Evolutionary conservation across 1,140 invertebrate genomes (phyloP).

Genomic region (Zaprionus taronus): DNA sequence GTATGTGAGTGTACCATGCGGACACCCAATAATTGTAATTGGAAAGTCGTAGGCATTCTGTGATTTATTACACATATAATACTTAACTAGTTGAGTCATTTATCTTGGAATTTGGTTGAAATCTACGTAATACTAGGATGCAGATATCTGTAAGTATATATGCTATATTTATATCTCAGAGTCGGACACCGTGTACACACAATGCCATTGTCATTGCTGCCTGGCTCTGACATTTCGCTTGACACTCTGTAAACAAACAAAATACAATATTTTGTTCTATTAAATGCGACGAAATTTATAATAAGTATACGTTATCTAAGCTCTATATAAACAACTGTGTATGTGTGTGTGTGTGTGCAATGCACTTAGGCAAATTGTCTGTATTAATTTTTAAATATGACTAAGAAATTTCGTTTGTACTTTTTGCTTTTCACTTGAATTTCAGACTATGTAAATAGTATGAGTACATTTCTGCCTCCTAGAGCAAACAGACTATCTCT

Average conservation of each 20-base stretch:
- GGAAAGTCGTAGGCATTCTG: not conserved
- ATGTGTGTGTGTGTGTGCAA: slow-evolving; percentile 23
- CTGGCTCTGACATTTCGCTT: slow-evolving; percentile 51
- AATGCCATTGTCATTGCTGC: slow-evolving; percentile 57
- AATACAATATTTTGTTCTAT: slow-evolving; percentile 57
- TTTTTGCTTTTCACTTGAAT: not conserved
- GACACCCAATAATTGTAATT: slow-evolving; percentile 3
- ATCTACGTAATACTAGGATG: slow-evolving; percentile 1
- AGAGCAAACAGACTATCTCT: not conserved
- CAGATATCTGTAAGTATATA: slow-evolving; percentile 1
- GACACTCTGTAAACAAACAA: slow-evolving; percentile 66
- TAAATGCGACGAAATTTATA: slow-evolving; percentile 64
- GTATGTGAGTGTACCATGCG: not conserved
- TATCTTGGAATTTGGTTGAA: slow-evolving; percentile 2
- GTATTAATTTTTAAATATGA: slow-evolving; percentile 22
- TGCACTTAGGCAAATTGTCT: slow-evolving; percentile 54
- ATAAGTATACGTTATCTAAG: slow-evolving; percentile 65
- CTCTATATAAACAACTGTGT: slow-evolving; percentile 23
- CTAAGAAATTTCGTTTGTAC: not conserved
- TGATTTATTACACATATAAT: slow-evolving; percentile 10
- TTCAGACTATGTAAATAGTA: not conserved
- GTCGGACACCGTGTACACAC: slow-evolving; percentile 29
- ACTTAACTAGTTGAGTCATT: not conserved
- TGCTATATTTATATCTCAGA: slow-evolving; percentile 21
- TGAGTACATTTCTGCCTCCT: not conserved